These are phyloP conservation scores for Atractosteus spatula DNA, from an alignment of 2,113 vertebrate genomes.

Conservation along the genomic window DNA sequence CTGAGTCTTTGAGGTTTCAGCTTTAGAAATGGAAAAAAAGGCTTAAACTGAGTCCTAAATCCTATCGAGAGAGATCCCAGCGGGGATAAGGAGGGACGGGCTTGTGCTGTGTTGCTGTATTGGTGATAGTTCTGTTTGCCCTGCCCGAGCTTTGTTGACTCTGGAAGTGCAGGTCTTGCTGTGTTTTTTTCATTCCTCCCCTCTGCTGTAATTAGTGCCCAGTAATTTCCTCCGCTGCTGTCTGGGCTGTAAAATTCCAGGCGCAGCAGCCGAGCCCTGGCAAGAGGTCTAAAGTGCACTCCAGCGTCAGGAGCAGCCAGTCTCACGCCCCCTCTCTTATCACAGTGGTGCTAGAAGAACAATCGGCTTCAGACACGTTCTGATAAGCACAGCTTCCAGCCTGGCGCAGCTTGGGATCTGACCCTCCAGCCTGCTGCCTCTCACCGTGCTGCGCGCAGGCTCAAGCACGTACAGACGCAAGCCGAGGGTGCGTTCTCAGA, in stretches of 20 bases:
- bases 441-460: not conserved
- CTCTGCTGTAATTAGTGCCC: slow-evolving; percentile 17
- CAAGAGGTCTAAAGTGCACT: slow-evolving; percentile 56
- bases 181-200: slow-evolving; percentile 46
- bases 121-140: slow-evolving; percentile 4
- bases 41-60: too few relatives aligned
- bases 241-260: slow-evolving; percentile 53
- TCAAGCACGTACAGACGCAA: too few relatives aligned
- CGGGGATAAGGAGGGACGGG: too few relatives aligned
- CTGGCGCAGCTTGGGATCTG: not conserved
- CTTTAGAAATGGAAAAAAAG: too few relatives aligned
- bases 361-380: slow-evolving; percentile 13
- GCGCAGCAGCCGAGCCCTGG: slow-evolving; percentile 22
- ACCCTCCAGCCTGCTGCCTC: slow-evolving; percentile 29
- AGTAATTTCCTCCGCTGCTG: slow-evolving; percentile 42
- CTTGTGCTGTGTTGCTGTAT: too few relatives aligned
- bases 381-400: not conserved
- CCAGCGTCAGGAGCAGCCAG: slow-evolving; percentile 13
- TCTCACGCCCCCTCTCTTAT: not conserved
- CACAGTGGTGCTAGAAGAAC: not conserved
- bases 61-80: too few relatives aligned
- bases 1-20: too few relatives aligned
- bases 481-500: not conserved
- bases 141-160: slow-evolving; percentile 31
- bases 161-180: slow-evolving; percentile 47